Conservation (phyloP, 1,140 invertebrate genomes). For the Nylanderia fulva region DNA sequence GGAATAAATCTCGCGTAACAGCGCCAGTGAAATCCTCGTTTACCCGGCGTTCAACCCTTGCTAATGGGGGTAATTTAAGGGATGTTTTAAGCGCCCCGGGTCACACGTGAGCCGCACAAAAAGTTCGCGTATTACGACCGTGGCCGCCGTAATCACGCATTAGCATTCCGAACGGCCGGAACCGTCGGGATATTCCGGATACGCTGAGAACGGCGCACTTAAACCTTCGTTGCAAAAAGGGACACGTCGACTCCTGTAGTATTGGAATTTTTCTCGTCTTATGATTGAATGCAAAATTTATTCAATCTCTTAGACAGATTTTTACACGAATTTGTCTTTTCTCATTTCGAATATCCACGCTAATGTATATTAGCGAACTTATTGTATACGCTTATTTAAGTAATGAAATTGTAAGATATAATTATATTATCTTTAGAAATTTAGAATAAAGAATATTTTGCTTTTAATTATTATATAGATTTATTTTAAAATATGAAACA, state of each 20-base stretch:
- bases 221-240: constrained; percentile 59
- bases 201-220: constrained; percentile 60
- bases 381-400: background rate
- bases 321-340: background rate
- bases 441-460: background rate
- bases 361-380: background rate
- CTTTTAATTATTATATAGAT: background rate
- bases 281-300: background rate
- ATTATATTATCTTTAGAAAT: background rate
- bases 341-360: background rate
- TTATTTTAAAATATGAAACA: background rate
- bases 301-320: background rate
- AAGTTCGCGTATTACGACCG: constrained; percentile 81
- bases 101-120: constrained; percentile 82
- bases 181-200: constrained; percentile 52
- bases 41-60: constrained; percentile 82
- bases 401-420: background rate
- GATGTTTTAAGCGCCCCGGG: constrained; percentile 83
- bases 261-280: constrained; percentile 16
- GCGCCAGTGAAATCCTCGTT: constrained; percentile 82
- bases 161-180: constrained; percentile 81
- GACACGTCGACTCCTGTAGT: background rate
- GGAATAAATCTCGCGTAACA: constrained; percentile 85
- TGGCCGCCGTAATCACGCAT: constrained; percentile 81
- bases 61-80: constrained; percentile 85